A percentile compares a stretch with the other conserved stretches of the same genome.
Conservation (phyloP, 2,113 vertebrate genomes). For the Montifringilla adamsi region DNA sequence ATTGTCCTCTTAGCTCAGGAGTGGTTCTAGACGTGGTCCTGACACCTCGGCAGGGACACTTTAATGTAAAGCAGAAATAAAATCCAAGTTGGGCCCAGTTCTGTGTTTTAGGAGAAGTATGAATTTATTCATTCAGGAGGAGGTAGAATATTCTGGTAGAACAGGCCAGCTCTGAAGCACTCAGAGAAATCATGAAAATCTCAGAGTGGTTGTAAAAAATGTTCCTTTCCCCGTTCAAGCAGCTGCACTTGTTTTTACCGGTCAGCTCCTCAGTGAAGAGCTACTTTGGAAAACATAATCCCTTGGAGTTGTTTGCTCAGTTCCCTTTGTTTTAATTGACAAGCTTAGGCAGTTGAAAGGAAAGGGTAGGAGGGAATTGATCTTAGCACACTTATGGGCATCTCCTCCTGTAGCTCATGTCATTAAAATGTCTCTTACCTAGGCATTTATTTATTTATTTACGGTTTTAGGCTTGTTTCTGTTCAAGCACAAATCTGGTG, state of each 20-base stretch:
- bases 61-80: background rate
- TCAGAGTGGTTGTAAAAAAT: slow-evolving; percentile 16
- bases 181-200: background rate
- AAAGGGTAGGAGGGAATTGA: slow-evolving; percentile 14
- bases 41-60: background rate
- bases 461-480: slow-evolving; percentile 17
- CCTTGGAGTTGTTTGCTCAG: slow-evolving; percentile 35
- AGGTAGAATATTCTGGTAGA: background rate
- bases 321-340: slow-evolving; percentile 36
- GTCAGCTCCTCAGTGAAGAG: background rate
- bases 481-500: slow-evolving; percentile 9
- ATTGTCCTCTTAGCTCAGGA: background rate
- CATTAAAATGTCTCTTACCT: background rate
- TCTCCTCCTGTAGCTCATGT: slow-evolving; percentile 2
- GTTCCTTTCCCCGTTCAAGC: background rate
- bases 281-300: slow-evolving; percentile 22
- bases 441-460: slow-evolving; percentile 40
- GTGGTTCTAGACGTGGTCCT: background rate
- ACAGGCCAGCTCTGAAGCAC: background rate
- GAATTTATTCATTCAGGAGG: background rate
- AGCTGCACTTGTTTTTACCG: background rate
- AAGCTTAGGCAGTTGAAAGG: slow-evolving; percentile 12
- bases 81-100: background rate
- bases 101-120: background rate
- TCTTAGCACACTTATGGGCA: slow-evolving; percentile 1